Evolutionary conservation across 2,797 vertebrate genomes (phyloP), one percentile per base, ranked within the genome.

Genomic region (Varecia variegata): DNA sequence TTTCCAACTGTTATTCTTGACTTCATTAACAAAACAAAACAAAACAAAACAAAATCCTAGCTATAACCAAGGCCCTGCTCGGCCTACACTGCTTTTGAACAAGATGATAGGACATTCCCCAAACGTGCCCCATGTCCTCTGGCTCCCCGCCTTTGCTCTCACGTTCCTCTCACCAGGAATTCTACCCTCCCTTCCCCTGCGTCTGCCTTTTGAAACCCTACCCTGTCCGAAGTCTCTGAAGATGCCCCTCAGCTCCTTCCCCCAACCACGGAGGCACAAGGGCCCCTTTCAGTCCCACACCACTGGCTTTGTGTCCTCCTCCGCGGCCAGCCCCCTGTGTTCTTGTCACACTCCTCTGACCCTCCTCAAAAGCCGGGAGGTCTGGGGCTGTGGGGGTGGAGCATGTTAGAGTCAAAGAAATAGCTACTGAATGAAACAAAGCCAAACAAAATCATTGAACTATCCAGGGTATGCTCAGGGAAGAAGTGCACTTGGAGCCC

Each of bases 21-120:
- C 77, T 91, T 92, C 79, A 65, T 74, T 92, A 94, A 88, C 71
- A 56, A 96, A 89, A 77, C 43, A 56, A 96, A 89, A 77, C 35
- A 90, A 90, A 94, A 80, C 82, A 84, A 93, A 95, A 83, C 80
- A 88, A 95, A 95, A 70, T 23, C 9, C 27, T 23, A 20, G 27
- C 89, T 77, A 43, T 88, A 95, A 94, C 88, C 86, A 94, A 71
- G 65, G 18, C 74, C 56, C 5, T 14, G 9, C 43, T 70, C 6
- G 32, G 60, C 52, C 67, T 82, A 20, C 20, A 5, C 9, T 76
- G n/a, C 45, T 74, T 89, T 54, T 65, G 35, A 80, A 74, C 17
- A 82, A 14, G 52, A 54, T 27, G 3, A 2, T 27, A 4, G 47
- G 58, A 80, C 38, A 50, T 32, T 35, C n/a, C 68, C 43, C 94